These are phyloP conservation scores for Sanderia malayensis DNA, from an alignment of 30 jellyfish, hydroid and myxozoan genomes.

Conservation along the genomic window DNA sequence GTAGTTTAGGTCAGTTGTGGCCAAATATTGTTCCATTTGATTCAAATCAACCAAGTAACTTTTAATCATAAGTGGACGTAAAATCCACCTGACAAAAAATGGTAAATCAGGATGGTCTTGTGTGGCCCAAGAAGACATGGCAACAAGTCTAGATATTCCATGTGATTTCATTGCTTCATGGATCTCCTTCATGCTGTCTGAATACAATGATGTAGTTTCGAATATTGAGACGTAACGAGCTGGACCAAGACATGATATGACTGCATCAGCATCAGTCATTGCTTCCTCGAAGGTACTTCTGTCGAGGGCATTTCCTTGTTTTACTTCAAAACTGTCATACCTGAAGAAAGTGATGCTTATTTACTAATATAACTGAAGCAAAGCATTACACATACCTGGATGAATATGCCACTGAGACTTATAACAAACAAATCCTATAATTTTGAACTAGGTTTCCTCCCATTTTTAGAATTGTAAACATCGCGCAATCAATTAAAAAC, in stretches of 20 bases:
- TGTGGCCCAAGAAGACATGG: slow-evolving; percentile 61
- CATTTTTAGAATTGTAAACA: too few relatives aligned
- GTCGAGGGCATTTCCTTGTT: slow-evolving; percentile 45
- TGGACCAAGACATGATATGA: slow-evolving; percentile 68
- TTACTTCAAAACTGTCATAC: slow-evolving; percentile 41
- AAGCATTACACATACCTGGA: too few relatives aligned
- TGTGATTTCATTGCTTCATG: slow-evolving; percentile 57
- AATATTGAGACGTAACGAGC: slow-evolving; percentile 8
- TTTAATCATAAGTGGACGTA: slow-evolving; percentile 46
- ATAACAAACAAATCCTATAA: too few relatives aligned
- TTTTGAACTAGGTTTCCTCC: too few relatives aligned
- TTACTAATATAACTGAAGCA: too few relatives aligned
- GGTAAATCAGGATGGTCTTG: slow-evolving; percentile 48
- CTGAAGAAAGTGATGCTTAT: slow-evolving; percentile 24
- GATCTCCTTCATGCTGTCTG: slow-evolving; percentile 26
- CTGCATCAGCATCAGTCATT: slow-evolving; percentile 55
- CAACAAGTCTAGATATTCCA: slow-evolving; percentile 34
- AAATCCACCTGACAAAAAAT: slow-evolving; percentile 39
- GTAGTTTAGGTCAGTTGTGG: slow-evolving; percentile 22
- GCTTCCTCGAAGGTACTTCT: slow-evolving; percentile 21
- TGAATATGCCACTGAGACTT: too few relatives aligned
- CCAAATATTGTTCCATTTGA: slow-evolving; percentile 48
- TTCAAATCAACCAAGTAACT: slow-evolving; percentile 21
- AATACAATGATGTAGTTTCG: slow-evolving; percentile 1
- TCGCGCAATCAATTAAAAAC: too few relatives aligned